Conservation (phyloP, 2,888 invertebrate genomes). For the Elegia similella region DNA sequence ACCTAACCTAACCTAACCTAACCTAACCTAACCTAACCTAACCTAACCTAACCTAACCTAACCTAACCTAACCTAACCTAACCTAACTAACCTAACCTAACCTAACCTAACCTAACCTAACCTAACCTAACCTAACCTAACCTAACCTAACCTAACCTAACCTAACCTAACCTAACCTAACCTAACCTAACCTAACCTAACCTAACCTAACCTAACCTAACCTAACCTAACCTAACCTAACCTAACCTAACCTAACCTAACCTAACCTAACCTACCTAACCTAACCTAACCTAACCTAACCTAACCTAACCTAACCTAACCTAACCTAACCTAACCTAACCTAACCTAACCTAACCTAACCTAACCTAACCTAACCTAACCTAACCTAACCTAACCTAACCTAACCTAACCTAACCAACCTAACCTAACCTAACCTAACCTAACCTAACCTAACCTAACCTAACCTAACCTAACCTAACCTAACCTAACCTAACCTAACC, state of each 20-base stretch:
- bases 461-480: constrained; percentile 16
- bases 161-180: constrained; percentile 16
- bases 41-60: constrained; percentile 12
- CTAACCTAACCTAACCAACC: constrained; percentile 9
- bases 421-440: constrained; percentile 17
- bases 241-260: constrained; percentile 16
- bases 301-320: constrained; percentile 15
- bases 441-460: constrained; percentile 16
- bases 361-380: constrained; percentile 16
- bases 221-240: constrained; percentile 16
- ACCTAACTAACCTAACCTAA: constrained; percentile 16
- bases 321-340: constrained; percentile 16
- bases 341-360: constrained; percentile 16
- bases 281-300: constrained; percentile 16
- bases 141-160: constrained; percentile 16
- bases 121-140: constrained; percentile 16
- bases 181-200: constrained; percentile 16
- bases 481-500: constrained; percentile 15
- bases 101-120: constrained; percentile 17
- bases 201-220: constrained; percentile 14
- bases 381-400: constrained; percentile 15
- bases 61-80: constrained; percentile 17
- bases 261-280: constrained; percentile 16
- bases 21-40: constrained; percentile 12
- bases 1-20: constrained; percentile 15